These are phyloP conservation scores for Thunnus maccoyii DNA, from an alignment of 2,113 vertebrate genomes.

Conservation along the genomic window DNA sequence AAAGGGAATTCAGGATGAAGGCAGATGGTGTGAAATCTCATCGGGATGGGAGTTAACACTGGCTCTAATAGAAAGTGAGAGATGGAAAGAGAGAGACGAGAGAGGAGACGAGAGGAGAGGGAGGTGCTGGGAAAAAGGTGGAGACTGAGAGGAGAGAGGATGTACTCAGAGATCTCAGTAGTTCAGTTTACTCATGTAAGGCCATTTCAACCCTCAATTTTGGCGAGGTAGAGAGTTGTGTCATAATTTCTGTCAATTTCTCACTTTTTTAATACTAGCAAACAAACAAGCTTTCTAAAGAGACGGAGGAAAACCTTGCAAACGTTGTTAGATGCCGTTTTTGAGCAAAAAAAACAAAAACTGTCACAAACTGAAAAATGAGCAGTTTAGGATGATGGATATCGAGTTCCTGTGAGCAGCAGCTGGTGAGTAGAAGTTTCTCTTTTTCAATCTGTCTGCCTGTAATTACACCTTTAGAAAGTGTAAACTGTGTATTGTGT, in stretches of 20 bases:
- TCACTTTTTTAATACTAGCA: neutral
- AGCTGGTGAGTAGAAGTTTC: slow-evolving; percentile 55
- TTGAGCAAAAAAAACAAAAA: neutral
- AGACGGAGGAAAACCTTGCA: neutral
- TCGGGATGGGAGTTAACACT: slow-evolving; percentile 21
- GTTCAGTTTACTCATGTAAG: slow-evolving; percentile 26
- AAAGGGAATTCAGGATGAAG: slow-evolving; percentile 53
- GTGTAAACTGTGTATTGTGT: neutral
- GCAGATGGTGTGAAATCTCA: slow-evolving; percentile 56
- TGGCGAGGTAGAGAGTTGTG: neutral
- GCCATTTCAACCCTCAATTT: slow-evolving; percentile 13
- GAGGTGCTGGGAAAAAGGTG: slow-evolving; percentile 57
- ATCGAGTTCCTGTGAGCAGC: neutral
- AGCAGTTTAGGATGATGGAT: neutral
- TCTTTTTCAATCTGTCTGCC: neutral
- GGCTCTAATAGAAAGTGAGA: slow-evolving; percentile 28
- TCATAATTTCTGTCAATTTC: neutral
- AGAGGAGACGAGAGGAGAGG: slow-evolving; percentile 34
- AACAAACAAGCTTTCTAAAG: neutral
- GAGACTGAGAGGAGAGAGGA: slow-evolving; percentile 52
- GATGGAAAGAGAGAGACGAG: slow-evolving; percentile 11
- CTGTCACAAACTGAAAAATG: neutral
- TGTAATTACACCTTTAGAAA: neutral
- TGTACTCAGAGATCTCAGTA: slow-evolving; percentile 19
- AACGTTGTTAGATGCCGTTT: neutral